Conservation (phyloP, 2,888 invertebrate genomes). For the Noctua comes region DNA sequence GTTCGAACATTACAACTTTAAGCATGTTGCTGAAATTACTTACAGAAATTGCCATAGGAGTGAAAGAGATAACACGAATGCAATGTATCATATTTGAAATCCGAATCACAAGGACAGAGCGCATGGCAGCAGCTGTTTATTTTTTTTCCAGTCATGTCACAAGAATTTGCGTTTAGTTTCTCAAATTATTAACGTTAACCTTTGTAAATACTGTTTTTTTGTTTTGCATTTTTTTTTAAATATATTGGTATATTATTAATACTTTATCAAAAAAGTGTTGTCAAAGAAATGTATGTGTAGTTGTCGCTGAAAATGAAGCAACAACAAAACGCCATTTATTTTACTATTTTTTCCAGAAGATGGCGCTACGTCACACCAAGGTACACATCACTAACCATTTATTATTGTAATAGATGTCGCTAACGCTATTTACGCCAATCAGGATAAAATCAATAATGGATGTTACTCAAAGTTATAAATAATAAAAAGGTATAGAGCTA, state of each 20-base stretch:
- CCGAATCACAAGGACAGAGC: conserved; percentile 40
- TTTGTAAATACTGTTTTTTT: background rate
- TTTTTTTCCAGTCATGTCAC: conserved; percentile 55
- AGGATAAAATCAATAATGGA: background rate
- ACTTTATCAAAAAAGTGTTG: background rate
- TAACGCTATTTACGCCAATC: background rate
- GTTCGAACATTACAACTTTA: conserved; percentile 16
- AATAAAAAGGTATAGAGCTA: background rate
- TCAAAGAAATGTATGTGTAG: background rate
- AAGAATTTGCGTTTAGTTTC: conserved; percentile 54
- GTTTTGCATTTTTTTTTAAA: rapidly evolving
- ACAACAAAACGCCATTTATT: conserved; percentile 14
- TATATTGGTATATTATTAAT: background rate
- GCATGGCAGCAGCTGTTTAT: conserved; percentile 63
- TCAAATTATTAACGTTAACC: background rate
- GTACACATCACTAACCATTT: background rate
- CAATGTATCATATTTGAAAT: conserved; percentile 42
- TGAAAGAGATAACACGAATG: conserved; percentile 55
- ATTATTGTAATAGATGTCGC: conserved; percentile 40
- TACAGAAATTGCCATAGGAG: conserved; percentile 15
- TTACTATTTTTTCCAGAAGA: conserved; percentile 16
- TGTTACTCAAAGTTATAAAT: background rate
- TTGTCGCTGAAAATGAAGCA: background rate
- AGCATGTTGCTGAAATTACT: conserved; percentile 32
- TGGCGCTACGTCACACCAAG: conserved; percentile 15